Evolutionary conservation across 2,113 vertebrate species (phyloP).

Genomic region (Crotalus horridus): DNA sequence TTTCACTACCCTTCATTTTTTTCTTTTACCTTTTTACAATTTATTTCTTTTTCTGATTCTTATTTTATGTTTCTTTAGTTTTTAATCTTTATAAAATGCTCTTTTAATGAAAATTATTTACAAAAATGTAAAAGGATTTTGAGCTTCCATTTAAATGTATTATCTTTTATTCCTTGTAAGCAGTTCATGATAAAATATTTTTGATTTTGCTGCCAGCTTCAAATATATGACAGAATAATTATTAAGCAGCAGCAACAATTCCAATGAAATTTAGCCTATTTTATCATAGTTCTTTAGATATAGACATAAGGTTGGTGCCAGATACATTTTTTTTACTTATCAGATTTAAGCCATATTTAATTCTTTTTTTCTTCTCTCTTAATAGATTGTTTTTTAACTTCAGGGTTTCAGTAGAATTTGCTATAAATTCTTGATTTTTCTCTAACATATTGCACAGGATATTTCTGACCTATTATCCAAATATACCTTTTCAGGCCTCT

Average conservation of each 20-base stretch:
- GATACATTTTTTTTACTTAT: background rate
- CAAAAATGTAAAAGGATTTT: too few species aligned
- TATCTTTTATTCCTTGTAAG: too few species aligned
- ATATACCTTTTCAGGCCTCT: background rate
- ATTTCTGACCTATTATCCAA: background rate
- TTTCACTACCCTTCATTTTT: too few species aligned
- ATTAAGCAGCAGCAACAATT: background rate
- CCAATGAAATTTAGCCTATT: background rate
- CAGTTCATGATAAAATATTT: background rate
- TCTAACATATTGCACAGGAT: background rate
- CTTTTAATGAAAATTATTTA: too few species aligned
- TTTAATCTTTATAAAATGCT: too few species aligned
- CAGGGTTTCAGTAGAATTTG: background rate
- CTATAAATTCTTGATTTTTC: background rate
- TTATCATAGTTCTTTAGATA: background rate
- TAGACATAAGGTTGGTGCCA: background rate
- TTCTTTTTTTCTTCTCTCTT: background rate
- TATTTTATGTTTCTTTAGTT: too few species aligned
- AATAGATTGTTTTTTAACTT: background rate
- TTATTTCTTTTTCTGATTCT: too few species aligned
- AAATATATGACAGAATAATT: background rate
- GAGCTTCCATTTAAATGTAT: too few species aligned
- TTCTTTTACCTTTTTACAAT: too few species aligned
- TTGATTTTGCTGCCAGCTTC: background rate
- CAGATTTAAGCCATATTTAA: background rate